Base-by-base conservation (phyloP, 2,797 vertebrate species). In the Pogonophryne albipinna region DNA sequence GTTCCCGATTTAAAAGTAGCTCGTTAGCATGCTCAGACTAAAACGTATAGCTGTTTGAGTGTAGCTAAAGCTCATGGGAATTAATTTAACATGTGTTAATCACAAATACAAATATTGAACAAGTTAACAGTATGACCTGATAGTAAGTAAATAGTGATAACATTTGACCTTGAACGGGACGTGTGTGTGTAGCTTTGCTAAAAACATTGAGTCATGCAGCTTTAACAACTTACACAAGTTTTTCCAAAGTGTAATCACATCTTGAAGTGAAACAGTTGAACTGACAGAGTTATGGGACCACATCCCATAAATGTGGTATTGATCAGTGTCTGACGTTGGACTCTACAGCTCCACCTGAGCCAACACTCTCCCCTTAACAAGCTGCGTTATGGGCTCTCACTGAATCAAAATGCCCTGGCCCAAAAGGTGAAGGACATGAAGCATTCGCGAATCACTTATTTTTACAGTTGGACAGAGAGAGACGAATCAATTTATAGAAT, bases 281-380 rank as follows among this genome's bases (percentile, higher is more conserved):
- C 31, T 76, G 67, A 81, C 73, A 76, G 58, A 19, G 14, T 63
- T 66, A 65, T 70, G 49, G 68, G 66, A 66, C 46, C 53, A 45
- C 52, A 69, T 68, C 52, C 53, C 62, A 31, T 71, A 63, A 85
- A 84, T 82, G 63, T 84, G 74, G 23, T 82, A 70, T 74, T 66
- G 76, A 85, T 85, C 79, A 73, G 74, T 4, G 31, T 62, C 73
- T 82, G 47, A 53, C 46, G 52, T 7, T 34, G 44, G 61, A 85
- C n/a, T n/a, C n/a, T n/a, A n/a, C 34, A 7, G 71, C 66, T 51
- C 64, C 16, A 60, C 53, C 76, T 62, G 64, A 78, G 74, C 74
- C 66, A 80, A 55, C 41, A 3, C 59, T 66, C 55, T 23, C 16
- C 45, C n/a, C 56, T 53, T 56, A 74, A 87, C 60, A 53, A 69